Evolutionary conservation across 2,113 vertebrate genomes (phyloP), one percentile per base, ranked within the genome.

Genomic region (Thermophis baileyi): DNA sequence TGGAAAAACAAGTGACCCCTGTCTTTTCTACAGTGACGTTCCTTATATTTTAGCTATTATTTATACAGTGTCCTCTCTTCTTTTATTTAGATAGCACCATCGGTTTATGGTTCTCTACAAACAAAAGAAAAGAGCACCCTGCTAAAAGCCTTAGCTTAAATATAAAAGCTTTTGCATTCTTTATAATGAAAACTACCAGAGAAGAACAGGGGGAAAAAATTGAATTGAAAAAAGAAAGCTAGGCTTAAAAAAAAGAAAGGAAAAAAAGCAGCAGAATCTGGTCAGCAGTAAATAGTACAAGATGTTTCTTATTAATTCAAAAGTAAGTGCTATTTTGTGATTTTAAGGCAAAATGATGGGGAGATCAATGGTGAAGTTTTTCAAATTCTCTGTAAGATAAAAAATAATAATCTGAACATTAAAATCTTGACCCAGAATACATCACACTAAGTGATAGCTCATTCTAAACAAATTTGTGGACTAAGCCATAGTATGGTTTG

Each of bases 1-100:
- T 91, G 89, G 92, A 93, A 88, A 89, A 90, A 95, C 93, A 94
- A 50, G n/a, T 47, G 60, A 94, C 90, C 93, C 87, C 46, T 0
- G 0, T 22, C 27, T 25, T 69, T 0, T 0, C 18, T 86, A 94
- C 88, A 87, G 35, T 87, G 74, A 53, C 11, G 30, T 87, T 50
- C 30, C 46, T 69, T 50, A 88, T 63, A 24, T 4, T 47, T 27
- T 47, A 40, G 54, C 35, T 50, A 63, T 91, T 60, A 87, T 92
- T 50, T 87, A 92, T 88, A 51, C 14, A 63, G 12, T 35, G 1
- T n/a, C 30, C 51, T 89, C n/a, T 55, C 35, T 81, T 44, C 35
- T 81, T 81, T 81, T 81, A 81, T 44, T 44, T 44, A 81, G 20
- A 81, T 81, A 22, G 74, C 8, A 27, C 35, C 44, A 85, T 30